Base-by-base conservation (phyloP, 2,888 invertebrate genomes). In the Sericinus montela region DNA sequence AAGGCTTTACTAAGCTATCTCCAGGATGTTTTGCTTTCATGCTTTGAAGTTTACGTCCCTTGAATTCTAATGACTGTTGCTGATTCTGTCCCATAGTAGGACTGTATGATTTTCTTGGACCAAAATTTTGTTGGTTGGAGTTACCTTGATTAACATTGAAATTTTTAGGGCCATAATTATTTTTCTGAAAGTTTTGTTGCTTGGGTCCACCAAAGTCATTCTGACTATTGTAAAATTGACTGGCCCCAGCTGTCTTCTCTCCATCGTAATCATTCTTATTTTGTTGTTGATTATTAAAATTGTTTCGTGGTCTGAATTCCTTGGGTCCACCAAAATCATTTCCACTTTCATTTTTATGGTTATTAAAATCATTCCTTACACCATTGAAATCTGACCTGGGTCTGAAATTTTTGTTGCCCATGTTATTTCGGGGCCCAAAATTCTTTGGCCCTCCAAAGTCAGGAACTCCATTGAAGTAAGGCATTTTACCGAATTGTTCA, bases 1-100 rank as follows among this genome's bases (percentile, higher is more conserved):
- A 91, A 3, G 97, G 97, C 67, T 95, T 96, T 11, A 92, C 90
- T 55, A 95, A 80, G 59, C 90, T 91, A 57, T 93, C 93, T 44
- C 94, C 94, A 9, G 94, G 94, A 71, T 92, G 92, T 67, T 94
- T 94, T 0, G 92, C 92, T 69, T 92, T 92, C 67, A 91, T 87
- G 60, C 92, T 91, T 59, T 91, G 91, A 54, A 90, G 59, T 65
- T 91, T 91, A 40, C 91, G 90, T 5, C 90, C 80, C 60, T 78
- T 83, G 51, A 80, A 86, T 51, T 87, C 86, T 43, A 69, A 60
- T 4, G 63, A 52, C 56, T 80, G 81, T 13, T 50, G 50, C 10
- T 45, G 49, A 32, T 45, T 50, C 55, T 78, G 80, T 45, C 74
- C 71, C 28, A 54, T 54, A 62, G 78, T 81, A n/a, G 75, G 67